Percentiles rank a stretch among this genome's conserved stretches.
phyloP scores from a whole-genome alignment of 2,888 invertebrate genomes.

The Polydrusus cervinus region DNA sequence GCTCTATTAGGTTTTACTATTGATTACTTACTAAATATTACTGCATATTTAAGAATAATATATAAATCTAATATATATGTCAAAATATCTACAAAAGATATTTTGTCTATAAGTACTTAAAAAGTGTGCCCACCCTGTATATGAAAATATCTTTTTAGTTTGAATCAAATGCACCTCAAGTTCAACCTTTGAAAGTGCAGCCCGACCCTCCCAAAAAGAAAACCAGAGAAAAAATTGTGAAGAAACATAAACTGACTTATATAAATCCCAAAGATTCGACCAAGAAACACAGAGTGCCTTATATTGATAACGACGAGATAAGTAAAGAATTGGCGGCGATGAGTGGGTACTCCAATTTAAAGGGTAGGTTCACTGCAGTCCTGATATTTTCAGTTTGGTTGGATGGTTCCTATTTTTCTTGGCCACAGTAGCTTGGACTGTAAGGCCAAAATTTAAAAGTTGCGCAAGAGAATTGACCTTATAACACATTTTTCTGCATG shows the following conservation, averaged over 20 bases:
- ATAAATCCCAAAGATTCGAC: constrained; percentile 61
- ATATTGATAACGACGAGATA: constrained; percentile 77
- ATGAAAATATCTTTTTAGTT: constrained; percentile 28
- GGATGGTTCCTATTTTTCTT: no score
- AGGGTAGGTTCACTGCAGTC: constrained; percentile 12
- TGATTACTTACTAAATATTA: no score
- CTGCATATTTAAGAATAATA: no score
- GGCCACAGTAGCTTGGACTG: no score
- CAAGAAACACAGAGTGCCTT: constrained; percentile 38
- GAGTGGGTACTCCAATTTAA: constrained; percentile 66
- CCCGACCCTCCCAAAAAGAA: constrained; percentile 53
- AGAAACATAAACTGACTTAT: constrained; percentile 49
- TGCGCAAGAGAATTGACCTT: no score
- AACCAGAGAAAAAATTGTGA: constrained; percentile 62
- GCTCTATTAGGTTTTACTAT: no score
- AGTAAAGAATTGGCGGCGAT: constrained; percentile 82
- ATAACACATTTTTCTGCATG: no score
- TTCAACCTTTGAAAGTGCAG: constrained; percentile 37
- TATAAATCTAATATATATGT: no score
- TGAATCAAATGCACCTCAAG: constrained; percentile 40
- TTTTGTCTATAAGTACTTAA: no score
- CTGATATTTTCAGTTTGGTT: no score
- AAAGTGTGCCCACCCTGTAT: not conserved
- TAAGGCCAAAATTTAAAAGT: no score
- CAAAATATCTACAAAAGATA: no score